Percentiles rank a stretch among this genome's conserved stretches.
Evolutionary conservation across 1,140 invertebrate genomes (phyloP).

Genomic region (Aplysia californica): DNA sequence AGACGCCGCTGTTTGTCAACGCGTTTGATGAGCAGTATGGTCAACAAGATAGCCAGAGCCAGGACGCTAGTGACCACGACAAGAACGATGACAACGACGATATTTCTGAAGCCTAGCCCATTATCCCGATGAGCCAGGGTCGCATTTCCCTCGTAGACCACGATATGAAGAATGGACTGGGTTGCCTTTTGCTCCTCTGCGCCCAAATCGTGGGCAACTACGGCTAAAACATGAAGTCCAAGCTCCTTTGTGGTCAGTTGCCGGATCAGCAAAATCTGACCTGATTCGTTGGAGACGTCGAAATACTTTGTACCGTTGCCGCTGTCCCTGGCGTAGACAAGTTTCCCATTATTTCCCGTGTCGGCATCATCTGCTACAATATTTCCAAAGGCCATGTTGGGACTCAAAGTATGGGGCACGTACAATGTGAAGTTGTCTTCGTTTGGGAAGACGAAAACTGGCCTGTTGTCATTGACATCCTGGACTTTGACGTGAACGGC

Average conservation of each 20-base stretch:
- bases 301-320: conserved; percentile 46
- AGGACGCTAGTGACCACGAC: conserved; percentile 46
- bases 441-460: conserved; percentile 69
- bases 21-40: conserved; percentile 43
- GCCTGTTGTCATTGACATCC: conserved; percentile 94
- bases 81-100: conserved; percentile 47
- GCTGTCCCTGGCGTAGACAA: conserved; percentile 43
- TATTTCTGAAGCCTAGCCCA: conserved; percentile 35
- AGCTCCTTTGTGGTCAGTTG: conserved; percentile 71
- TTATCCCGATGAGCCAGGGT: conserved; percentile 11
- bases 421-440: conserved; percentile 50
- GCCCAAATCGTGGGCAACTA: conserved; percentile 46
- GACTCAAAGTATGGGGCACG: conserved; percentile 36
- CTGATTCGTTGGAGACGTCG: conserved; percentile 40
- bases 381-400: conserved; percentile 43
- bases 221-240: conserved; percentile 67
- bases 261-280: conserved; percentile 39
- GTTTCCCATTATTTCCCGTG: conserved; percentile 46
- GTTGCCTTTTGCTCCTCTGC: conserved; percentile 58
- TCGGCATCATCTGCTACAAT: conserved; percentile 52
- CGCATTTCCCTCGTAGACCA: conserved; percentile 35
- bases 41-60: conserved; percentile 39
- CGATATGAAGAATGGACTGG: conserved; percentile 37
- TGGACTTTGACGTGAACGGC: conserved; percentile 44
- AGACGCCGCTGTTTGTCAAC: conserved; percentile 39